Percentiles rank a stretch among this genome's conserved stretches.
Conservation (phyloP, 2,797 vertebrate genomes). For the Rhincodon typus region DNA sequence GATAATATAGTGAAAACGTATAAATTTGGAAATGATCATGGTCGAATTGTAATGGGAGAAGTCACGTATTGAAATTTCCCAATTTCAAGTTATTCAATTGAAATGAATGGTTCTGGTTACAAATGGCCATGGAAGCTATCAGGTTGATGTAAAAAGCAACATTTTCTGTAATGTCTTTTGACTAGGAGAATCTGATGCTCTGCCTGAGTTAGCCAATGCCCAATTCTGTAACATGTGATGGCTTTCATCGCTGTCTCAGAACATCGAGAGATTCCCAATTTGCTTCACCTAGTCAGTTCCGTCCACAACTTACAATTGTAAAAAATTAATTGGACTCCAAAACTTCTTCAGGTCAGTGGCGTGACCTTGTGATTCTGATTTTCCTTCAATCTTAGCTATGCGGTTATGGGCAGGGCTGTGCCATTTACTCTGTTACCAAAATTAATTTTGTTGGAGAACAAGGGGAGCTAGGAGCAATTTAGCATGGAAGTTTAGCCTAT, state of each 20-base stretch:
- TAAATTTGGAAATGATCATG: neutral
- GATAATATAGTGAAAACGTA: neutral
- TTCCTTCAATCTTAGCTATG: neutral
- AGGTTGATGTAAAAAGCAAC: neutral
- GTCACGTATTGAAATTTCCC: neutral
- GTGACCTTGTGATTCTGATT: neutral
- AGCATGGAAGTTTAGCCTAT: neutral
- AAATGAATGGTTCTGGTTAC: neutral
- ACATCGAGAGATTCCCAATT: neutral
- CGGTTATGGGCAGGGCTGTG: neutral
- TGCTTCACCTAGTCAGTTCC: neutral
- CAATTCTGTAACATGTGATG: too few species aligned
- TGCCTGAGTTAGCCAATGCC: neutral
- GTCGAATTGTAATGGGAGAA: too few species aligned
- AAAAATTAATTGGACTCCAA: neutral
- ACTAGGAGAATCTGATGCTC: neutral
- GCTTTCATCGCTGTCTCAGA: neutral
- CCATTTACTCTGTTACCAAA: neutral
- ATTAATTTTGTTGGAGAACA: neutral
- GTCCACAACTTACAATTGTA: neutral
- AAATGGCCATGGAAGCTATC: neutral
- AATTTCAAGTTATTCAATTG: neutral
- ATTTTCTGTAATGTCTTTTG: neutral
- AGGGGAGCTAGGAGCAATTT: neutral
- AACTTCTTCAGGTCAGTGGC: neutral